Evolutionary conservation across 2,888 invertebrate genomes (phyloP).

Genomic region (Mimumesa dahlbomi): DNA sequence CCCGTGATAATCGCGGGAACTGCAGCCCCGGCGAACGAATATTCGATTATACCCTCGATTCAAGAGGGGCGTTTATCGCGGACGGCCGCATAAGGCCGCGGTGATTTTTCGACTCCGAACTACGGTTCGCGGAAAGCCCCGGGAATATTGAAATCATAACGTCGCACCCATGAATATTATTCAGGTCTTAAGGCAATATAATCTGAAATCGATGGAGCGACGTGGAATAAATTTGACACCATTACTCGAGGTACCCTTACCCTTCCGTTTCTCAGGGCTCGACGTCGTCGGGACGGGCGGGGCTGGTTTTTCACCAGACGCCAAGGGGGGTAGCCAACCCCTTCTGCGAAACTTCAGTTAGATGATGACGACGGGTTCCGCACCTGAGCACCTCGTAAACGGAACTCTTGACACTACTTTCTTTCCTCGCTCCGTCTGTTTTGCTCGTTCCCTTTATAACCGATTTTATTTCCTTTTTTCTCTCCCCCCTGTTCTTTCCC

Average conservation of each 20-base stretch:
- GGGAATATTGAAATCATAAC: conserved; percentile 77
- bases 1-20: conserved; percentile 37
- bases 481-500: background rate
- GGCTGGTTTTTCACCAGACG: conserved; percentile 15
- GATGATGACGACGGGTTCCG: conserved; percentile 58
- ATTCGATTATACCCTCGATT: conserved; percentile 64
- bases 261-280: conserved; percentile 15
- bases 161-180: conserved; percentile 77
- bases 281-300: background rate
- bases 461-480: background rate
- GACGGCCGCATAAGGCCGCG: conserved; percentile 57
- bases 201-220: conserved; percentile 77
- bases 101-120: conserved; percentile 71
- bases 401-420: conserved; percentile 14
- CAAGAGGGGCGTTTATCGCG: conserved; percentile 62
- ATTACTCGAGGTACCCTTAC: conserved; percentile 2
- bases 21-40: conserved; percentile 24
- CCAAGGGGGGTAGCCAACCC: conserved; percentile 14
- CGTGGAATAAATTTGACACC: conserved; percentile 73
- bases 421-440: background rate
- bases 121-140: conserved; percentile 34
- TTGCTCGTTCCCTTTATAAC: too few species aligned
- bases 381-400: conserved; percentile 49
- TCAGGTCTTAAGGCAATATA: conserved; percentile 76
- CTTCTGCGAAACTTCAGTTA: conserved; percentile 51